These are phyloP conservation scores for Phlogophora meticulosa DNA, from an alignment of 2,888 invertebrate genomes.

Conservation along the genomic window DNA sequence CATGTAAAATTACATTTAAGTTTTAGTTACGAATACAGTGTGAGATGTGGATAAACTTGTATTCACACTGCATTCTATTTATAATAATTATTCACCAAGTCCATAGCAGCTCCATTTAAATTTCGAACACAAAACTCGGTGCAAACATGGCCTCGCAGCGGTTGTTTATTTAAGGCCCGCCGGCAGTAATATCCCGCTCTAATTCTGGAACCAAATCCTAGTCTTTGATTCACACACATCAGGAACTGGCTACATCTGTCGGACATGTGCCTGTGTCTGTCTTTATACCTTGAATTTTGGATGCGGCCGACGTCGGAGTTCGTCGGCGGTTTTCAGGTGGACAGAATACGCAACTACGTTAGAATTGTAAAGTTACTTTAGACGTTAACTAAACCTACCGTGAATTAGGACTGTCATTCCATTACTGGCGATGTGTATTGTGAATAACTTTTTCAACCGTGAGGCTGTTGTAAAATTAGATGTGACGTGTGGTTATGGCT, in stretches of 20 bases:
- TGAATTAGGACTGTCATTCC: constrained; percentile 73
- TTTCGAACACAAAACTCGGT: constrained; percentile 70
- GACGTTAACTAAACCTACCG: constrained; percentile 70
- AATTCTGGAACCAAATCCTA: constrained; percentile 75
- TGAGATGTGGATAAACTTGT: constrained; percentile 1
- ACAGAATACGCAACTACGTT: constrained; percentile 81
- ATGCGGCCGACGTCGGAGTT: constrained; percentile 82
- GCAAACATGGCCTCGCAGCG: constrained; percentile 68
- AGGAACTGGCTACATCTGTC: constrained; percentile 72
- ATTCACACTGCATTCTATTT: constrained; percentile 44
- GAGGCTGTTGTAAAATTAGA: constrained; percentile 22
- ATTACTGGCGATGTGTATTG: constrained; percentile 66
- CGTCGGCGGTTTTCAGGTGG: constrained; percentile 78
- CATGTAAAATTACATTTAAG: too few relatives aligned
- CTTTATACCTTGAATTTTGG: constrained; percentile 85
- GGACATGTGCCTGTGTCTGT: constrained; percentile 78
- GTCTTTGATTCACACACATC: constrained; percentile 77
- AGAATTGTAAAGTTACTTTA: constrained; percentile 78
- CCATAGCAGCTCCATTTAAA: constrained; percentile 70
- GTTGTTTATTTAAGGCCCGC: constrained; percentile 75
- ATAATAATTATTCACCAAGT: constrained; percentile 63
- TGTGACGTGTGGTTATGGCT: constrained; percentile 4
- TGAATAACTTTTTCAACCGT: constrained; percentile 66
- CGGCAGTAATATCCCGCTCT: constrained; percentile 73
- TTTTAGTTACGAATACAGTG: neutral